Evolutionary conservation across 1,140 invertebrate species (phyloP).

Genomic region (Brachionus rotundiformis): DNA sequence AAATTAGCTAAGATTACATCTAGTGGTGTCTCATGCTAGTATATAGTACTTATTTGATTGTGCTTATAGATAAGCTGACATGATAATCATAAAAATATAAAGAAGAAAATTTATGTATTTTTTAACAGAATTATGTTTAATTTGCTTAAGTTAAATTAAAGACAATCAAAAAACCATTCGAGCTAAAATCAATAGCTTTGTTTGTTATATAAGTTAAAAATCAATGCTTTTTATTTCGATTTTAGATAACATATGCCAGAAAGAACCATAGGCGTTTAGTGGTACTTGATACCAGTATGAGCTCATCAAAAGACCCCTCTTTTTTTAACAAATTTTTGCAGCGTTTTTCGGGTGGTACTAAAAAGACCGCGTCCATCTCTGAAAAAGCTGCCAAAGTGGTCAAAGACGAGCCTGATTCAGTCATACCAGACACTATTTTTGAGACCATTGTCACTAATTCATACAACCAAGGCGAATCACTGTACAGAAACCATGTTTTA

Average conservation of each 20-base stretch:
- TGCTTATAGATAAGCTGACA: not conserved
- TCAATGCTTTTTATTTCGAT: no score
- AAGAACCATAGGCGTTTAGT: not conserved
- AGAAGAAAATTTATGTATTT: not conserved
- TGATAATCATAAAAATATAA: not conserved
- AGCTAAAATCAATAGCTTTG: not conserved
- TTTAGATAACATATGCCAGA: not conserved
- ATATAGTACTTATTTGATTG: not conserved
- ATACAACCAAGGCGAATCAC: not conserved
- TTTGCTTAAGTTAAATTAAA: not conserved
- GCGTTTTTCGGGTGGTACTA: not conserved
- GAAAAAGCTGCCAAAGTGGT: not conserved
- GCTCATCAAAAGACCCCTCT: not conserved
- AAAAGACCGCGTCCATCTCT: not conserved
- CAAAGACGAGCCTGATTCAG: not conserved
- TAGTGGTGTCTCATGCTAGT: no score
- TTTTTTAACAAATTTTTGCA: conserved; percentile 1
- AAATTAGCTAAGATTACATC: not conserved
- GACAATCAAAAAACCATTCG: not conserved
- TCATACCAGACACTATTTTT: not conserved
- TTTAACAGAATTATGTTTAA: conserved; percentile 19
- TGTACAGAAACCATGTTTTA: not conserved
- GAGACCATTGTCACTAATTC: not conserved
- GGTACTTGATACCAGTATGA: not conserved
- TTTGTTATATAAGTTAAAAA: not conserved